These are phyloP conservation scores for Hypomesus transpacificus DNA, from an alignment of 2,113 vertebrate genomes.

Conservation along the genomic window DNA sequence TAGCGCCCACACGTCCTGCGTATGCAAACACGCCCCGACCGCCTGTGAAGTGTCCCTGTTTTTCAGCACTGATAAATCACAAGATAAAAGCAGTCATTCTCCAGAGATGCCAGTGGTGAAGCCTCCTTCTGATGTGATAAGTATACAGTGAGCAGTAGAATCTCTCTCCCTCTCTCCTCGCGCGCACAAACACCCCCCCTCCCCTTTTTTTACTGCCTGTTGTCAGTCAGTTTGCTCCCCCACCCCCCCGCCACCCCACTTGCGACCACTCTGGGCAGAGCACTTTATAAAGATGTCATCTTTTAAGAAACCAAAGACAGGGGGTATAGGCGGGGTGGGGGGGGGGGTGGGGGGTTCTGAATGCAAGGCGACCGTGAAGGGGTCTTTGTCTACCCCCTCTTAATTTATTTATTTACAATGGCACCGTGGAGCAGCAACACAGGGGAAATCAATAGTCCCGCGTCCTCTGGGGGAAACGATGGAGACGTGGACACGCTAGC, in stretches of 20 bases:
- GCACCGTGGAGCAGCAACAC: slow-evolving; percentile 31
- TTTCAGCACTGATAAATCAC: too few relatives aligned
- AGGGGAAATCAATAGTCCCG: slow-evolving; percentile 39
- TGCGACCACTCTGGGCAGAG: background rate
- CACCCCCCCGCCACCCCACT: background rate
- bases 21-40: too few relatives aligned
- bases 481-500: background rate
- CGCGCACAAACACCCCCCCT: too few relatives aligned
- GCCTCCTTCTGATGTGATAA: too few relatives aligned
- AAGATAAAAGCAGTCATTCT: too few relatives aligned
- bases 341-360: background rate
- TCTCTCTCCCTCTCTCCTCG: too few relatives aligned
- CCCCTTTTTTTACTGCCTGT: slow-evolving; percentile 21
- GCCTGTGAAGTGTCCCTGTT: too few relatives aligned
- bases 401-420: slow-evolving; percentile 40
- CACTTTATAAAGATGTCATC: slow-evolving; percentile 26
- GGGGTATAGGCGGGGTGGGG: background rate
- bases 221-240: slow-evolving; percentile 20
- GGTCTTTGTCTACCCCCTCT: slow-evolving; percentile 32
- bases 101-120: too few relatives aligned
- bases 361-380: slow-evolving; percentile 24
- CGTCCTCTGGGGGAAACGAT: slow-evolving; percentile 30
- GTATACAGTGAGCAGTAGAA: too few relatives aligned
- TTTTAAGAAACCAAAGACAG: slow-evolving; percentile 24
- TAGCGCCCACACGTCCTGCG: too few relatives aligned